Evolutionary conservation across 1,140 invertebrate species (phyloP).

Genomic region (Hetaerina americana): DNA sequence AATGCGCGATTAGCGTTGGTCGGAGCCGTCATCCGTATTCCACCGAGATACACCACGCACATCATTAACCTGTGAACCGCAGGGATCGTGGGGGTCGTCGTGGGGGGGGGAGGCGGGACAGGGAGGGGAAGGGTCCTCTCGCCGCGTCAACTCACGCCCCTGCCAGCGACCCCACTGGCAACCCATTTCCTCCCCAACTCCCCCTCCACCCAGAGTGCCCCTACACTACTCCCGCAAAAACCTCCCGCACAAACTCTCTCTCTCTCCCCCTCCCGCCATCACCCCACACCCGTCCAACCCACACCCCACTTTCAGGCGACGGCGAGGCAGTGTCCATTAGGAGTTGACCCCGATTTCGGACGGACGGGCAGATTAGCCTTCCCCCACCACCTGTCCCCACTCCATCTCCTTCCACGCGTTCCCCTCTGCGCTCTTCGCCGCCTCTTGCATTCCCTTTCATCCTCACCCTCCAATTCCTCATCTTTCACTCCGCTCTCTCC

Average conservation of each 20-base stretch:
- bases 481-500: constrained; percentile 12
- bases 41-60: neutral
- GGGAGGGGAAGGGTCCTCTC: no score
- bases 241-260: no score
- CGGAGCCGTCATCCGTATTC: neutral
- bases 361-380: neutral
- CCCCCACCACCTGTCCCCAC: constrained; percentile 3
- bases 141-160: no score
- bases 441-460: constrained; percentile 6
- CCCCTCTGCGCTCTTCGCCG: neutral
- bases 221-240: no score
- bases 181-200: no score
- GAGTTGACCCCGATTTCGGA: neutral
- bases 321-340: neutral
- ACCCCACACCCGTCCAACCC: neutral
- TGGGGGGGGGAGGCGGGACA: no score
- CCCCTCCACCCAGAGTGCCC: no score
- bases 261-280: neutral
- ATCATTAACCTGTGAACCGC: neutral
- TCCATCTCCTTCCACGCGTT: neutral
- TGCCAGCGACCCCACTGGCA: no score
- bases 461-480: constrained; percentile 5
- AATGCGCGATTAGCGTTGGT: neutral
- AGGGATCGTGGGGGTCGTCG: neutral
- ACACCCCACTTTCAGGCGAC: neutral